Evolutionary conservation across 2,888 invertebrate genomes (phyloP).

Genomic region (Bruchidius siliquastri): DNA sequence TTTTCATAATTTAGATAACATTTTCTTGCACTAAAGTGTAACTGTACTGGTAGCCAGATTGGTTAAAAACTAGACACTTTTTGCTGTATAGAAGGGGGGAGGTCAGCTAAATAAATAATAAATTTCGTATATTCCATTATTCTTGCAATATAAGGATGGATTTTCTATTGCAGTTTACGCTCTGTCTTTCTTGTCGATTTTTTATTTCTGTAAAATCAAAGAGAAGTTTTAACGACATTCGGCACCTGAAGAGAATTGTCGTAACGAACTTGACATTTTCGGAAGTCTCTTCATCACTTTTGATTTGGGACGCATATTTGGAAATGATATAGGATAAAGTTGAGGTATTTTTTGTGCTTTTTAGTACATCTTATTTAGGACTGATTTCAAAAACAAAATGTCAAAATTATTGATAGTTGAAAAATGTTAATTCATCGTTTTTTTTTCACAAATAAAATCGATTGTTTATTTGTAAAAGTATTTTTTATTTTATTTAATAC

Average conservation of each 20-base stretch:
- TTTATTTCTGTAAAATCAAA: not conserved
- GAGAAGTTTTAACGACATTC: not conserved
- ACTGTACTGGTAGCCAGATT: too few relatives aligned
- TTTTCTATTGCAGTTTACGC: not conserved
- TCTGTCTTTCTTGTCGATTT: not conserved
- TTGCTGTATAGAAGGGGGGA: too few relatives aligned
- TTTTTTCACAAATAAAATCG: constrained; percentile 33
- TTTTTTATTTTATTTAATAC: constrained; percentile 14
- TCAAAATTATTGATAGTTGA: constrained; percentile 24
- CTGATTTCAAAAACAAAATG: constrained; percentile 13
- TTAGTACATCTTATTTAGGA: constrained; percentile 5
- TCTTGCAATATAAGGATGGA: not conserved
- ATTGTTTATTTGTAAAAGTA: constrained; percentile 29
- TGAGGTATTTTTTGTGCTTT: constrained; percentile 1
- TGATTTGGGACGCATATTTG: not conserved
- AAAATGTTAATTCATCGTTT: constrained; percentile 19
- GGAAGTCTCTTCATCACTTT: not conserved
- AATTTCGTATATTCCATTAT: not conserved
- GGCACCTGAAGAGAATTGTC: not conserved
- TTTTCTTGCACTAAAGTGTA: too few relatives aligned
- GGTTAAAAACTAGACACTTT: too few relatives aligned
- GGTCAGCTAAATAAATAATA: not conserved
- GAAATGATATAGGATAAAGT: not conserved
- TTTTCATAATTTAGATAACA: too few relatives aligned
- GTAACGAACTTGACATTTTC: not conserved